These are phyloP conservation scores for Leptinotarsa juncta DNA, from an alignment of 2,888 invertebrate genomes.

Conservation along the genomic window DNA sequence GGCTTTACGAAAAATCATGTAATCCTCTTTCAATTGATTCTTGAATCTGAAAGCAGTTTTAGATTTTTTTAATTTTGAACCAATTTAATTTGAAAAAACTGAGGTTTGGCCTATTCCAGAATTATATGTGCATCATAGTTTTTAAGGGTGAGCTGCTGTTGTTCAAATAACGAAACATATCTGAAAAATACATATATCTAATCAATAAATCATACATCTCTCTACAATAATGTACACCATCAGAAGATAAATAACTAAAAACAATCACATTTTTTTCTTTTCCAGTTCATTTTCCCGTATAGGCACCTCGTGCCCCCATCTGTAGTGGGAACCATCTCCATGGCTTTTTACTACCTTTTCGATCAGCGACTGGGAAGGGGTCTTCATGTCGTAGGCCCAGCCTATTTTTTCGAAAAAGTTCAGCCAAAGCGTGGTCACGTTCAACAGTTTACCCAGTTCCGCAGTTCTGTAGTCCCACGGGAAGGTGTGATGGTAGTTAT, in stretches of 20 bases:
- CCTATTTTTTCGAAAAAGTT: conserved; percentile 83
- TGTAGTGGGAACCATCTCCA: conserved; percentile 72
- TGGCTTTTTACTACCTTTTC: conserved; percentile 69
- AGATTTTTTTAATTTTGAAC: too few species aligned
- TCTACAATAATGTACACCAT: too few species aligned
- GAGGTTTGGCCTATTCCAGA: too few species aligned
- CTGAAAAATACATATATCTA: too few species aligned
- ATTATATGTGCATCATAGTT: too few species aligned
- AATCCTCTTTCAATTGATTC: too few species aligned
- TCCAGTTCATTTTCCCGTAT: neutral
- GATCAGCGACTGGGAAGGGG: conserved; percentile 70
- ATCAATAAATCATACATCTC: too few species aligned
- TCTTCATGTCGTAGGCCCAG: conserved; percentile 84
- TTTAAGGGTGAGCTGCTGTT: too few species aligned
- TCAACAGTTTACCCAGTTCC: conserved; percentile 66
- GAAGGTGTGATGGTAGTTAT: conserved; percentile 85
- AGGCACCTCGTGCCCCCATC: conserved; percentile 72
- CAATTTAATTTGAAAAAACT: too few species aligned
- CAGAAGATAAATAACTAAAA: neutral
- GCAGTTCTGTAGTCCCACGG: conserved; percentile 71
- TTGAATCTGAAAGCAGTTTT: too few species aligned
- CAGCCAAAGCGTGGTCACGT: conserved; percentile 84
- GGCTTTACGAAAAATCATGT: too few species aligned
- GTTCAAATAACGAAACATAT: too few species aligned
- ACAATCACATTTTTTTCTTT: neutral